phyloP scores from a whole-genome alignment of 2,888 invertebrate genomes.

The Yponomeuta sedellus region DNA sequence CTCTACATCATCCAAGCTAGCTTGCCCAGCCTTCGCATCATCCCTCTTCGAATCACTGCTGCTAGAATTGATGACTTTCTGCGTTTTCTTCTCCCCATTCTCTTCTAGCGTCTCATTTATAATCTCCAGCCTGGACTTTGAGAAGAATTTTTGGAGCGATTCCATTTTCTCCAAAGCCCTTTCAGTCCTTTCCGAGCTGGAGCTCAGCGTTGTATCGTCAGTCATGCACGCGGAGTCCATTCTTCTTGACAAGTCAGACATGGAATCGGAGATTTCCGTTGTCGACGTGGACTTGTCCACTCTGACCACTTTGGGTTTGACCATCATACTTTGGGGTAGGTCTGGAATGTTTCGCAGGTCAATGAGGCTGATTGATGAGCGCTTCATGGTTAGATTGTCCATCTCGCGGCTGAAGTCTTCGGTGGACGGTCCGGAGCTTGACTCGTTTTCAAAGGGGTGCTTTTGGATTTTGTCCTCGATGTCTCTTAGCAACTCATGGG shows the following conservation, averaged over 20 bases:
- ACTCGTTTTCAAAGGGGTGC: constrained; percentile 37
- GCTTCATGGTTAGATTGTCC: constrained; percentile 40
- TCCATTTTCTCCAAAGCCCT: constrained; percentile 62
- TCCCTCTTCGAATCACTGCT: constrained; percentile 23
- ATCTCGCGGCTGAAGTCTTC: constrained; percentile 45
- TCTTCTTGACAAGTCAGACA: constrained; percentile 50
- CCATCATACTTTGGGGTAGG: constrained; percentile 59
- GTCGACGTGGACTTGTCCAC: constrained; percentile 67
- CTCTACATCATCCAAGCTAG: constrained; percentile 65
- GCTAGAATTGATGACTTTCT: constrained; percentile 17
- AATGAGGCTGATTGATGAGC: constrained; percentile 59
- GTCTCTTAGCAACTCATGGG: constrained; percentile 51
- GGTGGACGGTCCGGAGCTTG: constrained; percentile 31
- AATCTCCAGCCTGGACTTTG: constrained; percentile 62
- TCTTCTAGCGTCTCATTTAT: constrained; percentile 66
- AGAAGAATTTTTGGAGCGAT: constrained; percentile 62
- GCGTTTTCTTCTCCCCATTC: constrained; percentile 37
- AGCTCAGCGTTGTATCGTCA: constrained; percentile 52
- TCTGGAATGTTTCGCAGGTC: constrained; percentile 65
- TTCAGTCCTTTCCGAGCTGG: constrained; percentile 48
- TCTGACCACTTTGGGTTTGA: constrained; percentile 56
- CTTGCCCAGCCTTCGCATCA: constrained; percentile 43
- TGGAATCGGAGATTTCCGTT: constrained; percentile 57
- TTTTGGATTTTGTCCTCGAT: constrained; percentile 54
- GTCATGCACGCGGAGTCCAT: constrained; percentile 62